These are phyloP conservation scores for Ptychobarbus kaznakovi DNA, from an alignment of 2,797 vertebrate species.

Conservation along the genomic window DNA sequence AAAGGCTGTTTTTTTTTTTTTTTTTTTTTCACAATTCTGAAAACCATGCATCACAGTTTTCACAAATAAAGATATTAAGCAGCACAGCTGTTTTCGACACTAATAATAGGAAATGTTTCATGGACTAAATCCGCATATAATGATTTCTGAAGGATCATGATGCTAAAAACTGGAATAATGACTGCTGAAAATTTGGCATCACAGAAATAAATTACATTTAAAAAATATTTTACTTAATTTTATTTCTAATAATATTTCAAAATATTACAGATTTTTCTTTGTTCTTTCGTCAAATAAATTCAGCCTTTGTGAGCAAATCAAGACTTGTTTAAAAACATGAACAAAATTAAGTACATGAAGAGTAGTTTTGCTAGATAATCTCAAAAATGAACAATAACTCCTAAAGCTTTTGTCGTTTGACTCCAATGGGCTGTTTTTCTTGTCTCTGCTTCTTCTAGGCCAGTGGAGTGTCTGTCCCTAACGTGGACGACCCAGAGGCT, in stretches of 20 bases:
- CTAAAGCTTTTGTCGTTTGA: background rate
- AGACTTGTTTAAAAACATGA: background rate
- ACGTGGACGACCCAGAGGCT: conserved; percentile 99
- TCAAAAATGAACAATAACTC: background rate
- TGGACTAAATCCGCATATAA: background rate
- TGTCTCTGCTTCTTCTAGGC: conserved; percentile 74
- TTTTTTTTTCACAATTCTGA: background rate
- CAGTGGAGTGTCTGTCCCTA: conserved; percentile 88
- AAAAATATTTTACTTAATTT: no score
- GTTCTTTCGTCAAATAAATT: background rate
- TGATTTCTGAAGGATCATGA: no score
- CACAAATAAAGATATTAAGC: background rate
- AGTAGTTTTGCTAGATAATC: background rate
- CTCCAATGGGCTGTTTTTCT: background rate
- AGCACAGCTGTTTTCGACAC: no score
- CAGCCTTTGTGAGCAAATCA: background rate
- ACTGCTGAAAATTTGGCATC: background rate
- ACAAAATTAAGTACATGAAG: background rate
- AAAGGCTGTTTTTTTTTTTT: background rate
- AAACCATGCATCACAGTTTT: background rate
- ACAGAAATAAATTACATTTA: no score
- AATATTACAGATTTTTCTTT: background rate
- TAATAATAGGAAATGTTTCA: background rate
- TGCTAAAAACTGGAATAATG: no score
- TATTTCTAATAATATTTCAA: no score